These are phyloP conservation scores for Toxotes jaculatrix DNA, from an alignment of 2,113 vertebrate genomes.

Conservation along the genomic window DNA sequence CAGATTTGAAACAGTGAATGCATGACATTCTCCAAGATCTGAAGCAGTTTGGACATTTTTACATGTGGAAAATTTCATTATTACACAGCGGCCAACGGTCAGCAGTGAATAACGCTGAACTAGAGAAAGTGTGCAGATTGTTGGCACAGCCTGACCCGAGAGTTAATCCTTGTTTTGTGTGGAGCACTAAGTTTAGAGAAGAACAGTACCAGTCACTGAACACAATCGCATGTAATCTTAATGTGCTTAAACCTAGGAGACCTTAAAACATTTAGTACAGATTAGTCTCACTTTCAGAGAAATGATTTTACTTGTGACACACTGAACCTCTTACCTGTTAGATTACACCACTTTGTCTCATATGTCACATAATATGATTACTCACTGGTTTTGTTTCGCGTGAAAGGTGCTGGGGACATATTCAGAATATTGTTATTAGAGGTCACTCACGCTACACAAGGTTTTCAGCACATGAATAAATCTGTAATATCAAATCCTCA, in stretches of 20 bases:
- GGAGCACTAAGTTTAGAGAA: conserved; percentile 43
- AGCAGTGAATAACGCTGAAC: conserved; percentile 2
- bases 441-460: not conserved
- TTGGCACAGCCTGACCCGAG: conserved; percentile 34
- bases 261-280: conserved; percentile 35
- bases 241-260: conserved; percentile 40
- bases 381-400: not conserved
- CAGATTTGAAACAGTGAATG: conserved; percentile 16
- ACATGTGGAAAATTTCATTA: not conserved
- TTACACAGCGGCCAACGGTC: not conserved
- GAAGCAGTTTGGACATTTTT: not conserved
- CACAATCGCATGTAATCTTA: conserved; percentile 38
- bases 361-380: not conserved
- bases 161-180: conserved; percentile 68
- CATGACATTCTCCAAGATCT: not conserved
- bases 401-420: not conserved
- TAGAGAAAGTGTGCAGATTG: conserved; percentile 39
- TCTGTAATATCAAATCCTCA: not conserved
- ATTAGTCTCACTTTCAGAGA: conserved; percentile 35
- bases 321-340: conserved; percentile 28
- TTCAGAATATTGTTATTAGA: not conserved
- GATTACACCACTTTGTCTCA: not conserved
- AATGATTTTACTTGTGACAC: conserved; percentile 36
- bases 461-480: not conserved
- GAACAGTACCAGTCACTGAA: conserved; percentile 60